Conservation (phyloP, 2,113 vertebrate species). For the Panurus biarmicus region DNA sequence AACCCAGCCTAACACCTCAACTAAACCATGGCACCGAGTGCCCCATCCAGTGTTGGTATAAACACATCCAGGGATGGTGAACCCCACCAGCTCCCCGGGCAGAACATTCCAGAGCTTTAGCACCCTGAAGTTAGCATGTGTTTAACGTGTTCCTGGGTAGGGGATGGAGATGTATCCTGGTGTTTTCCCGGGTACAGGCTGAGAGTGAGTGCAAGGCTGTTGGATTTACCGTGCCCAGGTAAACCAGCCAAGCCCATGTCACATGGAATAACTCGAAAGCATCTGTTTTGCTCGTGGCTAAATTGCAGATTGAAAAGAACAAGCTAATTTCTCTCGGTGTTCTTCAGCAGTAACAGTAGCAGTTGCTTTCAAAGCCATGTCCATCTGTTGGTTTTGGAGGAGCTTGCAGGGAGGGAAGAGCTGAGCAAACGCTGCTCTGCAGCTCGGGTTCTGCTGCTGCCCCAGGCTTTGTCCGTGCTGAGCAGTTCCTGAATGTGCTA, state of each 20-base stretch:
- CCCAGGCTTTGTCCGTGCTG: neutral
- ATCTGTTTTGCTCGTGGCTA: neutral
- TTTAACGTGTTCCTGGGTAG: neutral
- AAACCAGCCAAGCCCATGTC: rapidly evolving
- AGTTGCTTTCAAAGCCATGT: neutral
- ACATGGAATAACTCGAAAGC: neutral
- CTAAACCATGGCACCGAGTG: no score
- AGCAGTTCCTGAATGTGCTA: neutral
- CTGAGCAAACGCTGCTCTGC: neutral
- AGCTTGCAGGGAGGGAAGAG: neutral
- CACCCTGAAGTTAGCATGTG: rapidly evolving
- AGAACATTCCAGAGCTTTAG: no score
- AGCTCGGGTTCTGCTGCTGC: neutral
- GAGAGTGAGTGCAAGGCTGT: neutral
- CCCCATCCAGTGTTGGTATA: no score
- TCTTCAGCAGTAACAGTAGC: neutral
- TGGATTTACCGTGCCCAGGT: neutral
- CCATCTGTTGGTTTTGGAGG: neutral
- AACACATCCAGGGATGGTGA: no score
- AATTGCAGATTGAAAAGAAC: neutral
- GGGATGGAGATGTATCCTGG: neutral
- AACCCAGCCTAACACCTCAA: no score
- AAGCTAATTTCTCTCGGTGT: neutral
- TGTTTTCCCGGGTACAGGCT: neutral
- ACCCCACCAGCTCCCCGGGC: no score